Evolutionary conservation across 2,113 vertebrate genomes (phyloP).

Genomic region (Pagrus major): DNA sequence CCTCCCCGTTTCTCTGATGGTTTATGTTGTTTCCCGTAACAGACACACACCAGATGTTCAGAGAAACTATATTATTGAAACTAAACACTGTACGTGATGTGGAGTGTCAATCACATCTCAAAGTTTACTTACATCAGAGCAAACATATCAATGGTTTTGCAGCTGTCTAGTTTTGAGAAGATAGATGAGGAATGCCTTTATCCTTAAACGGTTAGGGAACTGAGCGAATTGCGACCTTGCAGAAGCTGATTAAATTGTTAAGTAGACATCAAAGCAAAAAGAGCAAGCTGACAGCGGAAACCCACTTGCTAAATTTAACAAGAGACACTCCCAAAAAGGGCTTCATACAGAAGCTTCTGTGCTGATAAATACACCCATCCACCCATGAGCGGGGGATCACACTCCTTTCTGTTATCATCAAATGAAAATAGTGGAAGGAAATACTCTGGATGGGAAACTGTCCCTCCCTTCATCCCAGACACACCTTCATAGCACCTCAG

Average conservation of each 20-base stretch:
- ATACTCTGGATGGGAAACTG: constrained; percentile 75
- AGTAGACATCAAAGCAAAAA: constrained; percentile 11
- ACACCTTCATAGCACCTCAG: constrained; percentile 36
- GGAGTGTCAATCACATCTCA: constrained; percentile 12
- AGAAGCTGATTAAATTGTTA: background rate
- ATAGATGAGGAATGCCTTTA: background rate
- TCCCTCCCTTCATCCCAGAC: constrained; percentile 67
- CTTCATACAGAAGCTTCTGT: constrained; percentile 26
- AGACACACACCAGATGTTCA: constrained; percentile 37
- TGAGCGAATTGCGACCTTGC: background rate
- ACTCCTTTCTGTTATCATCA: constrained; percentile 67
- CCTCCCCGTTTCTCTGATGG: background rate
- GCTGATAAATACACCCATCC: constrained; percentile 58
- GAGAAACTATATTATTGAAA: background rate
- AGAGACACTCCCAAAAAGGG: constrained; percentile 45
- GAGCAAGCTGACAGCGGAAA: constrained; percentile 39
- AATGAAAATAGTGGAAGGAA: constrained; percentile 77
- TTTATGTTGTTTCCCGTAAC: constrained; percentile 14
- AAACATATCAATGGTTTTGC: background rate
- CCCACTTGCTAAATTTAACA: constrained; percentile 55
- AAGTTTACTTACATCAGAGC: background rate
- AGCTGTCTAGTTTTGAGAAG: background rate
- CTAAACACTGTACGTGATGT: background rate
- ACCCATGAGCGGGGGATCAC: constrained; percentile 59
- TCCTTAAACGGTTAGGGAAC: background rate